Base-by-base conservation (phyloP, 1,140 invertebrate genomes). In the Drepana arcuata region DNA sequence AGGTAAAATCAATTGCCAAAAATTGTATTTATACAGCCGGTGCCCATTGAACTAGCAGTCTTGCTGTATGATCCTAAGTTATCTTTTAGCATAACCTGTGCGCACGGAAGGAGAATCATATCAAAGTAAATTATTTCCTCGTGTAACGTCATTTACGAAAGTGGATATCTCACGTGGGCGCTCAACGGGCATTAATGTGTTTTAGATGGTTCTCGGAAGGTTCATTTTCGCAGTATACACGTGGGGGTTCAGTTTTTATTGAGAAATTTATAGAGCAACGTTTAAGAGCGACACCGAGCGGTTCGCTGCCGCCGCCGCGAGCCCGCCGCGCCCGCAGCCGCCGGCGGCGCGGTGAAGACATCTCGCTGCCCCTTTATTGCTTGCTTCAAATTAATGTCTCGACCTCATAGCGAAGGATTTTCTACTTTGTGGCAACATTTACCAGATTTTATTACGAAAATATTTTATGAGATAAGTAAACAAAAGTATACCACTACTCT, bases 361-460 rank as follows among this genome's bases (percentile, higher is more conserved):
- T 69, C 61, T 67, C 51, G 60, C 59, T 65, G 61, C 55, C 66
- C 64, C 64, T 77, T 81, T 81, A 79, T 81, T 81, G 73, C 77
- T 78, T 59, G 77, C 56, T 69, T 61, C 63, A 81, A 81, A 81
- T 81, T 81, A 81, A 78, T 78, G 68, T 75, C 68, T 61, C 71
- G 49, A 73, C 68, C 73, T 71, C 47, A 64, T 53, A 34, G 47
- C 50, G 52, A 54, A 63, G 65, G 68, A 73, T 71, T 68, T 70
- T 63, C 57, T 78, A 73, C 72, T 78, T 74, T 71, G 69, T 68
- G 68, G 53, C 16, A 67, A 61, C 58, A 60, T 71, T 78, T 71
- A 75, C 65, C 53, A 53, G 60, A 65, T 80, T 78, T 81, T 77
- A 74, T 78, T 72, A 72, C 57, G 41, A 51, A 70, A 72, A 77